These are phyloP conservation scores for Bombus confusus DNA, from an alignment of 1,140 invertebrate genomes.

Conservation along the genomic window DNA sequence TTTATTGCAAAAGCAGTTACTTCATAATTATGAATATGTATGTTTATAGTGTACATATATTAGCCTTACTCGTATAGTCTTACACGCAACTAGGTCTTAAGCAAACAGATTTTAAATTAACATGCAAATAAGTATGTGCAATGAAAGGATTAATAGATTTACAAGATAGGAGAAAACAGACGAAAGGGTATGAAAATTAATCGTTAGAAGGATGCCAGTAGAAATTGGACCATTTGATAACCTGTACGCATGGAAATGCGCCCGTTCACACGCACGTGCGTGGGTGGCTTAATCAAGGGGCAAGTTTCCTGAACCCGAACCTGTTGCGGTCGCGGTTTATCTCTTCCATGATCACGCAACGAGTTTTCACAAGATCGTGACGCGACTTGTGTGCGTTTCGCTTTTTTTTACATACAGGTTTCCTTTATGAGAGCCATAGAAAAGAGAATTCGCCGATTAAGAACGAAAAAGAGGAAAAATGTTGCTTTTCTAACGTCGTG, in stretches of 20 bases:
- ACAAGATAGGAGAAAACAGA: background rate
- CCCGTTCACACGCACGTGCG: conserved; percentile 24
- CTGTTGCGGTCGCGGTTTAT: conserved; percentile 63
- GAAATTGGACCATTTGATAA: conserved; percentile 11
- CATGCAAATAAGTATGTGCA: background rate
- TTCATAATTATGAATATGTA: no score
- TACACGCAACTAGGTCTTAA: background rate
- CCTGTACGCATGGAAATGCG: conserved; percentile 4
- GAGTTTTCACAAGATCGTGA: conserved; percentile 39
- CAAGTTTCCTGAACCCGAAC: conserved; percentile 62
- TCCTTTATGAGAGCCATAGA: background rate
- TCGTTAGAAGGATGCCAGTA: background rate
- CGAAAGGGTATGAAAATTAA: background rate
- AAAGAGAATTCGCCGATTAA: background rate
- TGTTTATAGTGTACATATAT: no score
- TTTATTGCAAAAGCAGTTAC: no score
- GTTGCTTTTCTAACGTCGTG: background rate
- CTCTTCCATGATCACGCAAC: conserved; percentile 36
- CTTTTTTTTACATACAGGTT: conserved; percentile 14
- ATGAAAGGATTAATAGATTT: background rate
- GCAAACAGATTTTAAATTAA: background rate
- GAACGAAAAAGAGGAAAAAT: background rate
- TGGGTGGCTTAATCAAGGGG: conserved; percentile 46
- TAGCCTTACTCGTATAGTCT: background rate
- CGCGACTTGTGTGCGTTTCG: background rate